These are phyloP conservation scores for Aphidoletes aphidimyza DNA, from an alignment of 2,888 invertebrate genomes.

Conservation along the genomic window DNA sequence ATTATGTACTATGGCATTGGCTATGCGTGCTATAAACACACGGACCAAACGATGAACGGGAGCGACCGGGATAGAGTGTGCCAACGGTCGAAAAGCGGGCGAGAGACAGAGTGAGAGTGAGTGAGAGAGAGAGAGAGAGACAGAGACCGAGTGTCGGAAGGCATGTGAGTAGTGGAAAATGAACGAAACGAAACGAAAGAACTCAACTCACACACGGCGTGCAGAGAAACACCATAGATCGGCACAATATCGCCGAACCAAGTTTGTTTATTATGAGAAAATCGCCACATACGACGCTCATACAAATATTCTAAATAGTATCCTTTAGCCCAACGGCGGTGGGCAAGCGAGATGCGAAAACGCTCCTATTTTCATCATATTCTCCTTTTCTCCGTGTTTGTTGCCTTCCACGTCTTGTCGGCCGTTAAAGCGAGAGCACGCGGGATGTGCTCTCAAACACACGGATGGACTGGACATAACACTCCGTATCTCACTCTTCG, in stretches of 20 bases:
- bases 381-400: neutral
- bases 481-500: too few species aligned
- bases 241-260: neutral
- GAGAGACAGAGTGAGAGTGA: too few species aligned
- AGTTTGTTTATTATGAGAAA: slow-evolving; percentile 51
- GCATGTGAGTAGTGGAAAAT: too few species aligned
- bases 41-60: neutral
- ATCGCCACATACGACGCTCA: slow-evolving; percentile 32
- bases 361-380: neutral
- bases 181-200: too few species aligned
- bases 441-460: neutral
- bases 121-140: too few species aligned
- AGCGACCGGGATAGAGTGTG: neutral
- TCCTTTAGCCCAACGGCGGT: slow-evolving; percentile 13
- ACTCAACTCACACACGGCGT: too few species aligned
- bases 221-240: too few species aligned
- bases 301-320: slow-evolving; percentile 51
- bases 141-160: neutral
- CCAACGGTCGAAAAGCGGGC: too few species aligned
- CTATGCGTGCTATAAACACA: slow-evolving; percentile 6
- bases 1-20: slow-evolving; percentile 16
- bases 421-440: neutral
- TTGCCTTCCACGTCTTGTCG: neutral
- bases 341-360: neutral
- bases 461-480: neutral